A percentile compares a stretch with the other conserved stretches of the same genome.
phyloP scores from a whole-genome alignment of 2,113 vertebrate genomes.

The Oryzias curvinotus region DNA sequence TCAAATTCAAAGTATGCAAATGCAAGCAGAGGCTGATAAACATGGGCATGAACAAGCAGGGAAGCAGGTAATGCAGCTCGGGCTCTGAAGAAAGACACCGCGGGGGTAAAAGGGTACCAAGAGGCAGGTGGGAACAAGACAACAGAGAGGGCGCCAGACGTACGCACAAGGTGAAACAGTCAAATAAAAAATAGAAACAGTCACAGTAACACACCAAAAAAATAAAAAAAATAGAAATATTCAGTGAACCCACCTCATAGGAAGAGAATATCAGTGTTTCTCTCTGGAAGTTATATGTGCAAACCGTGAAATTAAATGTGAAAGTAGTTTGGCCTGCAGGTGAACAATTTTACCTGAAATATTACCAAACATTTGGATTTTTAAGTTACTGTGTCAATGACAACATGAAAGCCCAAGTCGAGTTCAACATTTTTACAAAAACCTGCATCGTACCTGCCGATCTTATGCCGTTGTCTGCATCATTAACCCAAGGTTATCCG shows the following conservation, averaged over 20 bases:
- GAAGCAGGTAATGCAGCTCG: neutral
- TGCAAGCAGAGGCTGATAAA: neutral
- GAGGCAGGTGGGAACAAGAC: neutral
- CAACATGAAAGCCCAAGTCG: too few relatives aligned
- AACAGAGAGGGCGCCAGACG: neutral
- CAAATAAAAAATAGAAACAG: neutral
- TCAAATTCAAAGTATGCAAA: neutral
- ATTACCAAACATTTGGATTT: too few relatives aligned
- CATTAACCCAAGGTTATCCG: slow-evolving; percentile 15
- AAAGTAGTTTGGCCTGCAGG: too few relatives aligned
- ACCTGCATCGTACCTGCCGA: neutral
- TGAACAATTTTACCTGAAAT: too few relatives aligned
- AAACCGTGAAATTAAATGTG: too few relatives aligned
- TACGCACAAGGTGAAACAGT: neutral
- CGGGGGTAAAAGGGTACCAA: neutral
- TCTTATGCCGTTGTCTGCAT: slow-evolving; percentile 9
- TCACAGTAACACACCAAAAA: neutral
- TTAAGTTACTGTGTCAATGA: too few relatives aligned
- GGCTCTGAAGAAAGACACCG: neutral
- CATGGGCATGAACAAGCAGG: neutral
- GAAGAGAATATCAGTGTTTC: too few relatives aligned
- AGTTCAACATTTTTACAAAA: too few relatives aligned
- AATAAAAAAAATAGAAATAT: too few relatives aligned
- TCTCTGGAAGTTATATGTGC: too few relatives aligned
- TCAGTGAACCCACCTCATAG: too few relatives aligned